Evolutionary conservation across 2,113 vertebrate species (phyloP), one percentile per base, ranked within the genome.

Genomic region (Pogonocichla stellata): DNA sequence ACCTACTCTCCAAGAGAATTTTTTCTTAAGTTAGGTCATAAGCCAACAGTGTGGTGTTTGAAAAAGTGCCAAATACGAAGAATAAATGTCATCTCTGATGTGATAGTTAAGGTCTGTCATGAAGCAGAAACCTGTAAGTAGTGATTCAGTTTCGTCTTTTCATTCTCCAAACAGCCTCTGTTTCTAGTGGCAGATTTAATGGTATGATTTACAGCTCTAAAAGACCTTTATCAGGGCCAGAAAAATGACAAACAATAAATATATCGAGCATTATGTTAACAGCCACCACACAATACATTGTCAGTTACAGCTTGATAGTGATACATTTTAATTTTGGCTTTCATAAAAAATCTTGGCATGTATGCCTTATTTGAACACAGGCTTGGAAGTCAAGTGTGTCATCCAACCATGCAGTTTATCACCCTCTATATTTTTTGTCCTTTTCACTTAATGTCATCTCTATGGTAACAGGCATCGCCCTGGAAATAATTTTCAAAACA

Each of bases 181-280:
- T 97, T 97, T 98, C 97, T 95, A 92, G 34, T 97, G 98, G 97
- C 98, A 98, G 97, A 98, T 99, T 98, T 98, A 99, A 98, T 98
- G 96, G 98, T 96, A 88, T 98, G 98, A 99, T 99, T 99, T 98
- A 99, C 97, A 97, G 86, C 96, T 93, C 94, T 66, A 62, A 80
- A 96, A 98, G 97, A 96, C 97, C 97, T 98, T 97, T 98, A 97
- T 98, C 98, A 95, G 97, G 96, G 97, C 97, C 96, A 97, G 98
- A 98, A 99, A 99, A 98, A 99, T 99, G 98, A 98, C 98, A 98
- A 98, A 98, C 98, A 98, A 98, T 99, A 99, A 99, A 99, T 98
- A 98, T 95, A 97, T 97, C 95, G 97, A 97, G 97, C 97, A 97
- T 97, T 96, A 97, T 98, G 98, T 97, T 97, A 98, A 98, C 98